phyloP scores from a whole-genome alignment of 2,113 vertebrate genomes.

The Actenoides lindsayi region DNA sequence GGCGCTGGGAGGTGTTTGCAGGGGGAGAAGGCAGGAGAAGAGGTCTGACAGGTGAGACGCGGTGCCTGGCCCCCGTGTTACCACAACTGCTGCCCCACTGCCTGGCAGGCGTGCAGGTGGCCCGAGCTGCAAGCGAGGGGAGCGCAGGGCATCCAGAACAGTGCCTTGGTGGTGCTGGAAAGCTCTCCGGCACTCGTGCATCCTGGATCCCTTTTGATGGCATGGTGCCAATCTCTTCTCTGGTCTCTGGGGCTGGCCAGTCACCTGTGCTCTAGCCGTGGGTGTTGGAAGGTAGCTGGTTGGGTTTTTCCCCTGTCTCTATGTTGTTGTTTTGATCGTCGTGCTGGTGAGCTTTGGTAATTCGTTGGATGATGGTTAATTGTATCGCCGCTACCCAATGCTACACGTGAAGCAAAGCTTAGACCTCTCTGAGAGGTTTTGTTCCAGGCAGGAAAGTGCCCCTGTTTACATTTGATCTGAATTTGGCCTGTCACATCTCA shows the following conservation, averaged over 20 bases:
- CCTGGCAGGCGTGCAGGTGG: neutral
- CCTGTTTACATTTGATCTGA: neutral
- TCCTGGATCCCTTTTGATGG: neutral
- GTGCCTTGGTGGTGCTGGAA: neutral
- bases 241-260: neutral
- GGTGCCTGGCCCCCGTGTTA: neutral
- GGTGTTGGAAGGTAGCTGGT: neutral
- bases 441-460: neutral
- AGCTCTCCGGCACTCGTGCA: rapidly evolving
- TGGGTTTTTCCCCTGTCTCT: neutral
- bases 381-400: neutral
- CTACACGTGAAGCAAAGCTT: neutral
- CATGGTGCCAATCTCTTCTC: neutral
- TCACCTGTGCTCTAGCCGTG: neutral
- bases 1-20: neutral
- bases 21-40: too few relatives aligned
- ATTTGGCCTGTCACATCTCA: conserved; percentile 25
- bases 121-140: too few relatives aligned
- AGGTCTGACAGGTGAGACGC: neutral
- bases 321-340: neutral
- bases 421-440: neutral
- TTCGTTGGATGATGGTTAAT: neutral
- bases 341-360: neutral
- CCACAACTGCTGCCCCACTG: neutral
- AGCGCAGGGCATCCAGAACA: neutral